Conservation (phyloP, 1,140 invertebrate genomes). For the Drosophila erecta region DNA sequence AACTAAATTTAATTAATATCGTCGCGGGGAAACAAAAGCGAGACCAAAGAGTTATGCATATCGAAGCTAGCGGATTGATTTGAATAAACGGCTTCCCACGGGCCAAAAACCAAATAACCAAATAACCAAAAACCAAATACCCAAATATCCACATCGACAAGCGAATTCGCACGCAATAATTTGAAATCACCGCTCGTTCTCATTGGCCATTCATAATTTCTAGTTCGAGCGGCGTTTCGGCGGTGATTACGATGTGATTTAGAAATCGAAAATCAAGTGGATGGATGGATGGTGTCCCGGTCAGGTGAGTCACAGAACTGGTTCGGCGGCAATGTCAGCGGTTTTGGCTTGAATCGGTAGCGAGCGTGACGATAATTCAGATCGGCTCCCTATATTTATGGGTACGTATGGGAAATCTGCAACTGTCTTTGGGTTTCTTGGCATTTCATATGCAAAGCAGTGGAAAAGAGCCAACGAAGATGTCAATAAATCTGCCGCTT, state of each 20-base stretch:
- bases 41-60: constrained; percentile 73
- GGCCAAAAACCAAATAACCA: neutral
- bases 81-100: constrained; percentile 80
- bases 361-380: constrained; percentile 74
- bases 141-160: constrained; percentile 7
- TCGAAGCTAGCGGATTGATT: constrained; percentile 55
- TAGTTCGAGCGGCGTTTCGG: constrained; percentile 55
- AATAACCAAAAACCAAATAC: too few relatives aligned
- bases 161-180: constrained; percentile 63
- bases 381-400: constrained; percentile 51
- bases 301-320: constrained; percentile 37
- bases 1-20: constrained; percentile 78
- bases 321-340: constrained; percentile 29
- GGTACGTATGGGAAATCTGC: constrained; percentile 50
- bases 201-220: constrained; percentile 77
- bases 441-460: constrained; percentile 80
- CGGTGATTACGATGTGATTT: constrained; percentile 58
- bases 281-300: constrained; percentile 1
- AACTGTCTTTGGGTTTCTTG: constrained; percentile 34
- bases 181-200: constrained; percentile 14
- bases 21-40: constrained; percentile 26
- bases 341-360: constrained; percentile 7
- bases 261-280: constrained; percentile 49
- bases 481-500: constrained; percentile 81
- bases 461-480: constrained; percentile 64